Conservation (phyloP, 2,113 vertebrate species). For the Trochalopteron elliotii region DNA sequence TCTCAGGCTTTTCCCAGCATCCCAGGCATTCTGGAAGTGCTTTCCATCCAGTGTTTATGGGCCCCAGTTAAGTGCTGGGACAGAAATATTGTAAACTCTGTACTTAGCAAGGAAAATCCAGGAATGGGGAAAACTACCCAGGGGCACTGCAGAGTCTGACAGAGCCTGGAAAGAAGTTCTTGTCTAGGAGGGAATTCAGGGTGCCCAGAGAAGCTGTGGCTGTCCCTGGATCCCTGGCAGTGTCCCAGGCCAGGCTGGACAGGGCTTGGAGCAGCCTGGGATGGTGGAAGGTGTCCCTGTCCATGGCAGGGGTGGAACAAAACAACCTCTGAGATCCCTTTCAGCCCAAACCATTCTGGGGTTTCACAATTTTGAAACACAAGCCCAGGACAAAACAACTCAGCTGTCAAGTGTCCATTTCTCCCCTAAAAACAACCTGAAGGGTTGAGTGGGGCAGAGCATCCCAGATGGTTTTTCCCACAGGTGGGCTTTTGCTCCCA, state of each 20-base stretch:
- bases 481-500: neutral
- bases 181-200: neutral
- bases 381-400: neutral
- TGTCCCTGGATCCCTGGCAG: neutral
- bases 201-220: neutral
- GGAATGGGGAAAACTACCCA: neutral
- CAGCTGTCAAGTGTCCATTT: neutral
- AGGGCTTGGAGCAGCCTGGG: neutral
- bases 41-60: slow-evolving; percentile 17
- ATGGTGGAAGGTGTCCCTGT: accelerated
- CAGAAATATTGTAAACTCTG: neutral
- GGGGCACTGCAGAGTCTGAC: neutral
- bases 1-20: neutral
- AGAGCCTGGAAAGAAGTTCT: neutral
- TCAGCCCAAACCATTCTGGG: neutral
- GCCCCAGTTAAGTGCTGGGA: neutral
- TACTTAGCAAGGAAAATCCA: slow-evolving; percentile 7
- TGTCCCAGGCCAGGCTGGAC: neutral
- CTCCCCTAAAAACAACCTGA: neutral
- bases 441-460: neutral
- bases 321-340: neutral
- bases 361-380: neutral
- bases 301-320: neutral
- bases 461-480: accelerated
- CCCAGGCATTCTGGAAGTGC: neutral